Evolutionary conservation across 1,140 invertebrate genomes (phyloP), one percentile per base, ranked within the genome.

Genomic region (Frieseomelitta varia): DNA sequence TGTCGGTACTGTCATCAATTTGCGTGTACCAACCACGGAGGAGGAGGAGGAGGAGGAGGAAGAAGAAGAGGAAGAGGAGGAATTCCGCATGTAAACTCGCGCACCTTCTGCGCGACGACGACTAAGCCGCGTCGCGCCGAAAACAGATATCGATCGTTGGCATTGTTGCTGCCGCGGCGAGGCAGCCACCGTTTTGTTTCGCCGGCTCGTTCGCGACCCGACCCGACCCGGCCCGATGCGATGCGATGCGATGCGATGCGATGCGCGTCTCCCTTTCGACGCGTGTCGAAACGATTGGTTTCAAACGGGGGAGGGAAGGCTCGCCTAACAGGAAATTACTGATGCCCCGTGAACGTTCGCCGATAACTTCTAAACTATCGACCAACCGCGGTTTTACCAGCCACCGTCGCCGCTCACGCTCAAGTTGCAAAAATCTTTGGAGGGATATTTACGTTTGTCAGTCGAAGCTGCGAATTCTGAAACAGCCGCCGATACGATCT

Each of bases 1-100:
- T 67, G 69, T 55, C 79, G 84, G 27, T 56, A 65, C 47, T 82
- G 72, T 88, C 84, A 88, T 88, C 87, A 88, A 88, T 88, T 88
- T 85, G 39, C 65, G 81, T 27, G 15, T 65, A 55, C 10, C 51
- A 19, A 2, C 0, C 2, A 30, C n/a, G 30, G 30, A 2, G 30
- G 30, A 2, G 1, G 30, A 30, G 30, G 30, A 1, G 30, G 30
- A 2, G 30, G 30, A 2, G 30, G n/a, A 2, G 4, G 6, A n/a
- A n/a, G 30, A 2, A 1, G 30, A 30, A 2, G 30, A 1, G 30
- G 30, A 2, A 2, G 30, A 2, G 30, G n/a, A 2, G 4, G 6
- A n/a, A n/a, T 4, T 24, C 30, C 19, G 47, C 39, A 58, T 30
- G 69, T 53, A 61, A 69, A 68, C 81, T 34, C 75, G 81, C 55